These are phyloP conservation scores for Drosophila conformis DNA, from an alignment of 2,888 invertebrate species.

Conservation along the genomic window DNA sequence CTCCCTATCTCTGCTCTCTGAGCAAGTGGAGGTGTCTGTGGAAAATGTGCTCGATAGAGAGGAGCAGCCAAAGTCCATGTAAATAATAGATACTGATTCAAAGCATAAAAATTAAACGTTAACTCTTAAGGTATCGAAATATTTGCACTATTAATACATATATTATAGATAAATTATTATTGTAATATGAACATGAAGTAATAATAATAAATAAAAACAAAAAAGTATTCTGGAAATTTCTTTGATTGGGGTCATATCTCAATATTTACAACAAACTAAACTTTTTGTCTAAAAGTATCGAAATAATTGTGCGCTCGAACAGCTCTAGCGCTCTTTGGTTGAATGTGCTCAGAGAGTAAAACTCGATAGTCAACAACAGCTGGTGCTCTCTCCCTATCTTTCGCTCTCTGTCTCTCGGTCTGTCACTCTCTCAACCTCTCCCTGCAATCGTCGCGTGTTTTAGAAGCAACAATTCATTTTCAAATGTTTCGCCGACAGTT, in stretches of 20 bases:
- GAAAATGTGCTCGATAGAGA: slow-evolving; percentile 9
- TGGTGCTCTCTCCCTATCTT: slow-evolving; percentile 15
- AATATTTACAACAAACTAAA: not conserved
- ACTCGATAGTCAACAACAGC: slow-evolving; percentile 31
- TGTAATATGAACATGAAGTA: not conserved
- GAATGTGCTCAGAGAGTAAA: slow-evolving; percentile 35
- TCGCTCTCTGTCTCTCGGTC: slow-evolving; percentile 1
- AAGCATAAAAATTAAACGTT: not conserved
- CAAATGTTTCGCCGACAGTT: slow-evolving; percentile 52
- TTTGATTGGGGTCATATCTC: not conserved
- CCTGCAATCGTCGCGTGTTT: slow-evolving; percentile 54
- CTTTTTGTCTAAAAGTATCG: not conserved
- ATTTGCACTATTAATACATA: too few relatives aligned
- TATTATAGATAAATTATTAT: not conserved
- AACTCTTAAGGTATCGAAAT: too few relatives aligned
- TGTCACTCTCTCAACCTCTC: not conserved
- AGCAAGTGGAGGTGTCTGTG: not conserved
- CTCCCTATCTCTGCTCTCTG: slow-evolving; percentile 12
- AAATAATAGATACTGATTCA: not conserved
- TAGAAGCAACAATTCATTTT: slow-evolving; percentile 71
- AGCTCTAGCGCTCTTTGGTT: slow-evolving; percentile 1
- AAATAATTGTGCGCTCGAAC: slow-evolving; percentile 2
- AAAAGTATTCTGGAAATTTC: not conserved
- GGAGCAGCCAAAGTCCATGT: not conserved
- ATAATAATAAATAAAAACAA: not conserved